Percentiles rank a stretch among this genome's conserved stretches.
Conservation (phyloP, 2,113 vertebrate genomes). For the Chionis minor region DNA sequence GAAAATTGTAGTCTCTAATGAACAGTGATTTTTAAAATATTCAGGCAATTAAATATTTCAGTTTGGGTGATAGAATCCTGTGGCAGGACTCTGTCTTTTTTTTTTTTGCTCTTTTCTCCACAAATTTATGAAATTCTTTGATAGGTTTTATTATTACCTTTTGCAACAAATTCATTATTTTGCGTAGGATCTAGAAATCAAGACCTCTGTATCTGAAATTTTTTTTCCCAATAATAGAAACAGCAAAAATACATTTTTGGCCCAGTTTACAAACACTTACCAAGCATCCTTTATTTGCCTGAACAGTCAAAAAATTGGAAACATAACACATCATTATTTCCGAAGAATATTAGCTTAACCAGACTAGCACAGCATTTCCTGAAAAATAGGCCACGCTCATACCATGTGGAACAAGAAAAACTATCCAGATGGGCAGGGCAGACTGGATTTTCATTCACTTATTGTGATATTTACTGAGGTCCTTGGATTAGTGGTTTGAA, state of each 20-base stretch:
- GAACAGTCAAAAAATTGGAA: neutral
- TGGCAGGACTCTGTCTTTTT: neutral
- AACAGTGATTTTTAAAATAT: conserved; percentile 50
- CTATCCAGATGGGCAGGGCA: neutral
- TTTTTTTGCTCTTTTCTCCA: neutral
- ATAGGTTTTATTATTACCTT: neutral
- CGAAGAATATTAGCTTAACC: neutral
- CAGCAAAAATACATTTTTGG: neutral
- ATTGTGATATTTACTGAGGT: neutral
- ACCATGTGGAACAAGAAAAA: neutral
- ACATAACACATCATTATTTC: neutral
- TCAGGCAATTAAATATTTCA: neutral
- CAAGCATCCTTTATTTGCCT: neutral
- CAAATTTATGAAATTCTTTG: neutral
- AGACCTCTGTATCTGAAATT: neutral
- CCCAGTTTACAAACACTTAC: neutral
- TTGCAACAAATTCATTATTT: neutral
- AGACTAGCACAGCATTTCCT: neutral
- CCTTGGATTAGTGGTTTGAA: neutral
- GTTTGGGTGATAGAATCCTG: neutral
- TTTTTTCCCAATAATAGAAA: neutral
- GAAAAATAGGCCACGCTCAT: neutral
- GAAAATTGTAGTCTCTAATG: conserved; percentile 61
- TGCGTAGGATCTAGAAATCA: neutral
- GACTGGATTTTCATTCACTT: neutral